These are phyloP conservation scores for Vannuccia rotundouncinata DNA, from an alignment of 2,888 invertebrate genomes.

Conservation along the genomic window DNA sequence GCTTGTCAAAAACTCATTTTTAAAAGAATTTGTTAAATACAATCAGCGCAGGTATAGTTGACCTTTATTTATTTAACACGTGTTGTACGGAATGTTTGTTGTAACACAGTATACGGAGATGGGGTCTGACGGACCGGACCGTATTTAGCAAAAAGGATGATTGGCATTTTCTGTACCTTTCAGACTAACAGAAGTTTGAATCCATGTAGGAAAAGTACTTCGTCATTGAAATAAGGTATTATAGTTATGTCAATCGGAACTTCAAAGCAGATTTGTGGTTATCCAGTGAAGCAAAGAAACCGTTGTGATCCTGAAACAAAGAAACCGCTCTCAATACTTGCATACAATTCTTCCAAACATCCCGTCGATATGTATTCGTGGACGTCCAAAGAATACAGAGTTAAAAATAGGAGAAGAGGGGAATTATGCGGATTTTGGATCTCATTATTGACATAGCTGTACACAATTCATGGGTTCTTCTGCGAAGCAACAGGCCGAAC, in stretches of 20 bases:
- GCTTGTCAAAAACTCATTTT: too few relatives aligned
- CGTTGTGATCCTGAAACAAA: conserved; percentile 13
- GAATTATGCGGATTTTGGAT: too few relatives aligned
- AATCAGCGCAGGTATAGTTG: too few relatives aligned
- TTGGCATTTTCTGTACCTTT: not conserved
- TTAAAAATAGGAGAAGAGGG: not conserved
- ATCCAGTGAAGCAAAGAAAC: not conserved
- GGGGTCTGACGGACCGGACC: too few relatives aligned
- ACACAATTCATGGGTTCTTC: conserved; percentile 19
- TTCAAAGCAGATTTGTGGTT: conserved; percentile 20
- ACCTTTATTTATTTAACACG: not conserved
- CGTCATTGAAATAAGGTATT: not conserved
- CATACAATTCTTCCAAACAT: conserved; percentile 9
- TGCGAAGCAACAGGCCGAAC: conserved; percentile 1
- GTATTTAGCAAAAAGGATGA: not conserved
- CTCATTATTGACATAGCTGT: conserved; percentile 18
- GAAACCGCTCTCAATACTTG: conserved; percentile 9
- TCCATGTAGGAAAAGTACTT: not conserved
- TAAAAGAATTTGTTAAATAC: too few relatives aligned
- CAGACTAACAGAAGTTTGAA: not conserved
- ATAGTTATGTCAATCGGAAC: conserved; percentile 7
- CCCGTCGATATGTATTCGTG: conserved; percentile 2
- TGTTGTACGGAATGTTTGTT: not conserved
- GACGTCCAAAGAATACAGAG: conserved; percentile 19
- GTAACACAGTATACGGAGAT: not conserved